phyloP scores from a whole-genome alignment of 37 sponge, comb jelly and placozoan genomes.

The Theonella swinhoei region DNA sequence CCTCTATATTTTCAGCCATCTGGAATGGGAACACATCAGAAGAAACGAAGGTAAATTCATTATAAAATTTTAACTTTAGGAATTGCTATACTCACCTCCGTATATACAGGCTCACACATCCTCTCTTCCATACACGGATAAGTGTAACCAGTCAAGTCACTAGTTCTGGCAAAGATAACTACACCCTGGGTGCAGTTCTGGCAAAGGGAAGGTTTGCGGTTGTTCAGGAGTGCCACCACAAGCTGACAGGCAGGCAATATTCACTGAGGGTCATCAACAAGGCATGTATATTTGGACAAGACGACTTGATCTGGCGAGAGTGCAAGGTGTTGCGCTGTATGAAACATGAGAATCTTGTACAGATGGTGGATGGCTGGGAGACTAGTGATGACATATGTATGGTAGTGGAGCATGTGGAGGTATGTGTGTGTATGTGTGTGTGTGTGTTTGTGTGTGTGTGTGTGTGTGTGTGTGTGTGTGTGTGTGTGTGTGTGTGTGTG shows the following conservation, averaged over 20 bases:
- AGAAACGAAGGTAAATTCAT: background rate
- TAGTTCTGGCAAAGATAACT: conserved; percentile 36
- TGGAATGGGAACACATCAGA: background rate
- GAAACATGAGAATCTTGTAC: conserved; percentile 71
- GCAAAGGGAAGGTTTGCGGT: conserved; percentile 55
- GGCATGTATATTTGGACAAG: conserved; percentile 57
- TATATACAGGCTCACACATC: background rate
- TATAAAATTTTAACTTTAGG: background rate
- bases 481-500: no score
- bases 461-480: no score
- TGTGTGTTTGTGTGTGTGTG: no score
- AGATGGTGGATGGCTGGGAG: conserved; percentile 73
- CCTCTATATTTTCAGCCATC: background rate
- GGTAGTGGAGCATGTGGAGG: conserved; percentile 70
- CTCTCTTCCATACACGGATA: background rate
- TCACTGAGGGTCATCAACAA: conserved; percentile 67
- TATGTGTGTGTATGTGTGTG: conserved; percentile 8
- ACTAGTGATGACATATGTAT: conserved; percentile 27
- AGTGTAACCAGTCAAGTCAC: background rate
- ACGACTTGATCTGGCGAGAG: conserved; percentile 67
- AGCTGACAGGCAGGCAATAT: conserved; percentile 24
- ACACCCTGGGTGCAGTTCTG: conserved; percentile 31
- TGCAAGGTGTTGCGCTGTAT: conserved; percentile 56
- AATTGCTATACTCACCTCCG: no score
- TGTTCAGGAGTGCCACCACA: conserved; percentile 24